Evolutionary conservation across 2,113 vertebrate species (phyloP), one percentile per base, ranked within the genome.

Genomic region (Drymodes brunneopygia): DNA sequence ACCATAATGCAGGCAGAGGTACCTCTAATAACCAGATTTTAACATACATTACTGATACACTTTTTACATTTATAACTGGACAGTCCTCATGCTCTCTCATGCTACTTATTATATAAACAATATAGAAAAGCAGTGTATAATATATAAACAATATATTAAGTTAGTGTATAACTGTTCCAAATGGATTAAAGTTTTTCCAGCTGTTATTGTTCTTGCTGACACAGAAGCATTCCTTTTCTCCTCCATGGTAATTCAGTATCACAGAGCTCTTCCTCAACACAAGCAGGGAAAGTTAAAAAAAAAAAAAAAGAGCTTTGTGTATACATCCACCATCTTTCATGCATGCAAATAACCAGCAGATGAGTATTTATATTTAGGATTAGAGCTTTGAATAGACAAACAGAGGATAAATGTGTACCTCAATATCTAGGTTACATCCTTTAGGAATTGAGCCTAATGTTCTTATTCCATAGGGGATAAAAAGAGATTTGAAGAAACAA

Each of bases 321-420:
- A 61, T 33, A n/a, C 4, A 86, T 65, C 31, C n/a, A 88, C 33
- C 27, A 45, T 28, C 70, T 80, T 85, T 33, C 7, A 3, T 50
- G 38, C 67, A 90, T 88, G 60, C 47, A 73, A 81, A 95, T 90
- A 86, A 65, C 54, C 81, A 90, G 42, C 7, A 86, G 83, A 90
- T 78, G 38, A 86, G 47, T 90, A 72, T 92, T 95, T 94, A 40
- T 90, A 90, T 66, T 90, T 92, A 54, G 82, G 80, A 97, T 88
- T 91, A 78, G 29, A 78, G 24, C 44, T 95, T 21, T 92, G 60
- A 66, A 92, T 58, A 94, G 54, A 70, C 29, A 92, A 96, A 88
- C 38, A 86, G 33, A 1, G 1, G 42, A 85, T 64, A 88, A 81
- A 73, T 67, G 5, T 24, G 21, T 83, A 40, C 64, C 75, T 81